Evolutionary conservation across 2,888 invertebrate species (phyloP).

Genomic region (Aplocera efformata): DNA sequence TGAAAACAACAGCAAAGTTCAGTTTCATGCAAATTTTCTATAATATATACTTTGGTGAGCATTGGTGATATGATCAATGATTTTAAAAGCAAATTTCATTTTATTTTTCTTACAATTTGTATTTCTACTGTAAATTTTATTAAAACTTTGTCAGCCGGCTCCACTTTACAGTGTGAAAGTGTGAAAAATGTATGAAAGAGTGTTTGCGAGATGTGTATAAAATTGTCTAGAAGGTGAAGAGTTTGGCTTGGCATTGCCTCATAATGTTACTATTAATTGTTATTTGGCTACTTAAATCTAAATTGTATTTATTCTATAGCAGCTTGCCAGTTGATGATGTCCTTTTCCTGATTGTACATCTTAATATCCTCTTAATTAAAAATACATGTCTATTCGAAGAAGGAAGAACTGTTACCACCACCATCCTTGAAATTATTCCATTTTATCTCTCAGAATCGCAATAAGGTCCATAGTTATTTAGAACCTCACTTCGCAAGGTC

Average conservation of each 20-base stretch:
- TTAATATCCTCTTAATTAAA: no score
- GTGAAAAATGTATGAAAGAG: conserved; percentile 51
- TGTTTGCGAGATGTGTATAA: conserved; percentile 29
- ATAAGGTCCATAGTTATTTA: no score
- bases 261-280: conserved; percentile 14
- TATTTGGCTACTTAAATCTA: conserved; percentile 27
- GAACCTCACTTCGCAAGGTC: no score
- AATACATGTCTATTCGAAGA: no score
- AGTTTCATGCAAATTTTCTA: no score
- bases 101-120: conserved; percentile 6
- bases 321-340: conserved; percentile 28
- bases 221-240: conserved; percentile 23
- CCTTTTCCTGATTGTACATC: neutral
- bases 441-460: no score
- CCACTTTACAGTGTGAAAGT: conserved; percentile 56
- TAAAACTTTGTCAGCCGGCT: conserved; percentile 64
- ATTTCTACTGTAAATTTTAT: conserved; percentile 23
- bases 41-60: no score
- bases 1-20: no score
- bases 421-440: no score
- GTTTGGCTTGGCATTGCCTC: conserved; percentile 29
- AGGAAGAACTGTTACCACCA: no score
- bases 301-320: conserved; percentile 29
- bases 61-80: no score
- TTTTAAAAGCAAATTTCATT: conserved; percentile 2